A percentile compares a stretch with the other conserved stretches of the same genome.
These are phyloP conservation scores for Wasmannia auropunctata DNA, from an alignment of 1,140 invertebrate genomes.

Conservation along the genomic window DNA sequence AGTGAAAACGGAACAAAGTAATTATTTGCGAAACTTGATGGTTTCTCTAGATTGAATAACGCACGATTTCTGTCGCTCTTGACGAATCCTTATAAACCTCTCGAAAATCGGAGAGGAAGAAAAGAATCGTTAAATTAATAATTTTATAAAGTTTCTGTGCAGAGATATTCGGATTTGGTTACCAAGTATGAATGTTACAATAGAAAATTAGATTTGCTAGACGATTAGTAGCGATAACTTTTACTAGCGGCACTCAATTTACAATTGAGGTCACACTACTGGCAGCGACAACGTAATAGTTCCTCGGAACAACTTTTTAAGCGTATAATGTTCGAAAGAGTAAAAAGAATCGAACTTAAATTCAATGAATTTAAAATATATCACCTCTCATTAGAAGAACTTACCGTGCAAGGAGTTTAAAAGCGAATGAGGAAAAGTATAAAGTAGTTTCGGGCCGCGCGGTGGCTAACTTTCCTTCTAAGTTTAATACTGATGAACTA, in stretches of 20 bases:
- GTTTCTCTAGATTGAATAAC: not conserved
- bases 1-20: not conserved
- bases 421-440: constrained; percentile 37
- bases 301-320: constrained; percentile 9
- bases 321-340: constrained; percentile 21
- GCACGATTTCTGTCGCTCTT: not conserved
- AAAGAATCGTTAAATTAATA: not conserved
- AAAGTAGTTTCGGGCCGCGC: constrained; percentile 17
- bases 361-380: constrained; percentile 48
- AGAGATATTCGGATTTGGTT: not conserved
- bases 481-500: constrained; percentile 40
- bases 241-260: not conserved
- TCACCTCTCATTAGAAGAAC: constrained; percentile 39
- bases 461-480: constrained; percentile 19
- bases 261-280: constrained; percentile 15
- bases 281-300: not conserved
- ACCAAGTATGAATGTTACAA: not conserved
- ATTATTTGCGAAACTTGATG: not conserved
- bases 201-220: constrained; percentile 1
- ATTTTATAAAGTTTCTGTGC: not conserved
- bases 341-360: constrained; percentile 33
- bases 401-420: constrained; percentile 25
- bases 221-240: not conserved
- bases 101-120: not conserved
- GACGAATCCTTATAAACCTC: not conserved